These are phyloP conservation scores for Pelvicachromis taeniatus DNA, from an alignment of 2,113 vertebrate genomes.

Conservation along the genomic window DNA sequence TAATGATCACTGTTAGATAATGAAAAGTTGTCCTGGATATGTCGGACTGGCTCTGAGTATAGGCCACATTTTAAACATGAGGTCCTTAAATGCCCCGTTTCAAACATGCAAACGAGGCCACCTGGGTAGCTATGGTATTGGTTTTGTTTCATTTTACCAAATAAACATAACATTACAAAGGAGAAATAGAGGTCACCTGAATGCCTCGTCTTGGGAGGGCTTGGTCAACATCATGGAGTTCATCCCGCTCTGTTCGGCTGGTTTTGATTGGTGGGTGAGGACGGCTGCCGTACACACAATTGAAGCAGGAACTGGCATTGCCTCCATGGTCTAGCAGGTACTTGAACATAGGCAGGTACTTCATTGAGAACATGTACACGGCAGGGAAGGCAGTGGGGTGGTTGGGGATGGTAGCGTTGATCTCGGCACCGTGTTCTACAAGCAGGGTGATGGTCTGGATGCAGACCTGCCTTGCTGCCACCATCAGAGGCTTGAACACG, in stretches of 20 bases:
- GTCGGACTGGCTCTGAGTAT: neutral
- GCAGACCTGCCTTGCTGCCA: conserved; percentile 84
- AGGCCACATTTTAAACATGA: neutral
- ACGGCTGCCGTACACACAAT: conserved; percentile 76
- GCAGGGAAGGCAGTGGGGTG: conserved; percentile 91
- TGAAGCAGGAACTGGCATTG: conserved; percentile 83
- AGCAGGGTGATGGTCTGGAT: conserved; percentile 81
- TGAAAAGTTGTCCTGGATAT: neutral
- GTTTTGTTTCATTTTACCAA: neutral
- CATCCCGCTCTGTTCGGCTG: conserved; percentile 18
- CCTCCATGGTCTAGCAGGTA: conserved; percentile 89
- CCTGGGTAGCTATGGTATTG: neutral
- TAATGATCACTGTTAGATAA: neutral
- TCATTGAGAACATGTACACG: conserved; percentile 89
- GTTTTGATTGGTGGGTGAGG: conserved; percentile 78
- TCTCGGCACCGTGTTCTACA: conserved; percentile 85
- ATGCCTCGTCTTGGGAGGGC: neutral
- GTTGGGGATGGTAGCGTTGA: conserved; percentile 82
- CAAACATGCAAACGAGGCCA: neutral
- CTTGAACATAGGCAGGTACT: conserved; percentile 83
- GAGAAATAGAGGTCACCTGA: conserved; percentile 5
- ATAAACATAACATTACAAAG: neutral
- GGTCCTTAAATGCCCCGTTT: neutral
- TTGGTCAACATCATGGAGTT: neutral
- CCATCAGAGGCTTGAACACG: conserved; percentile 85